Evolutionary conservation across 2,113 vertebrate genomes (phyloP).

Genomic region (Cardinalis cardinalis): DNA sequence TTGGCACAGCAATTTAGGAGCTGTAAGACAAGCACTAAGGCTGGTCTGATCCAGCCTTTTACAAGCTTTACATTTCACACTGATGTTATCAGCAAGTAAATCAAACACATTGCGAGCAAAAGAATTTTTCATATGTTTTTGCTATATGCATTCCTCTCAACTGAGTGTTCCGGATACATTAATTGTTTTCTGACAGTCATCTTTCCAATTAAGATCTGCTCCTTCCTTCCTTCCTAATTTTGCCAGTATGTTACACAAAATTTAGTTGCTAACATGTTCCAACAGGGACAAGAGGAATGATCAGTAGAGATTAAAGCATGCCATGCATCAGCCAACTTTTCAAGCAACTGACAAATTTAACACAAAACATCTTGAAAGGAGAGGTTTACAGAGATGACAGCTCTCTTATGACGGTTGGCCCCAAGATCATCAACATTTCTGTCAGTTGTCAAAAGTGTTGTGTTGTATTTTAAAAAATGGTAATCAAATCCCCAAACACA

Average conservation of each 20-base stretch:
- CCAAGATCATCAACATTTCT: background rate
- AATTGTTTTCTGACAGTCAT: conserved; percentile 40
- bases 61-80: conserved; percentile 47
- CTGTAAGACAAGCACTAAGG: conserved; percentile 22
- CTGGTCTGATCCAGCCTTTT: conserved; percentile 47
- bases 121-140: background rate
- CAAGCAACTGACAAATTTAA: background rate
- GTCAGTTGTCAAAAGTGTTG: background rate
- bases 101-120: background rate
- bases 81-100: conserved; percentile 56
- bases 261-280: conserved; percentile 20
- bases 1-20: background rate
- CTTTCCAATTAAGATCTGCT: conserved; percentile 27
- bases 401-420: background rate
- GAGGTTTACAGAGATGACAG: background rate
- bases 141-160: background rate
- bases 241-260: conserved; percentile 25
- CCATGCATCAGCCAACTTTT: background rate
- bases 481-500: background rate
- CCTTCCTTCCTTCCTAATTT: conserved; percentile 40
- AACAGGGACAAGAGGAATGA: conserved; percentile 13
- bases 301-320: conserved; percentile 19
- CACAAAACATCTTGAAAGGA: background rate
- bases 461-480: background rate
- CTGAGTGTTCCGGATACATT: background rate